Base-by-base conservation (phyloP, 2,888 invertebrate species). In the Eupithecia inturbata region DNA sequence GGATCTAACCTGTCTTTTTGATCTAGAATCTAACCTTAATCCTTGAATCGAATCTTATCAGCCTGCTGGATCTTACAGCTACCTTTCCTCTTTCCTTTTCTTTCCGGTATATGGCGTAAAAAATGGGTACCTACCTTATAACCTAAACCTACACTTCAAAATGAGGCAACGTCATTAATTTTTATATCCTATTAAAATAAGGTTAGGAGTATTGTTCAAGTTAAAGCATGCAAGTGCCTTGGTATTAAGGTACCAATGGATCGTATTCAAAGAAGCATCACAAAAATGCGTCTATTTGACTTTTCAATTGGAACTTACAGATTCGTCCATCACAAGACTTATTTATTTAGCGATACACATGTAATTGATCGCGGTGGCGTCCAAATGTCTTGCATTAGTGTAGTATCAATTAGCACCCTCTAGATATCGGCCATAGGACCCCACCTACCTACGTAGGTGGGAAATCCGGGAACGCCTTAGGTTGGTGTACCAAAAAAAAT, bases 261-360 rank as follows among this genome's bases (percentile, higher is more conserved):
- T n/a, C 28, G 33, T 36, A n/a, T 64, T 36, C 19, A 26, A 60
- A 9, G 67, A 57, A 68, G 64, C 72, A 62, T 28, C 45, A 74
- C 66, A 70, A 76, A 75, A 73, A 74, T 67, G 71, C 67, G 49
- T 31, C 39, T 74, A 72, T 78, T 75, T 78, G 74, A 45, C n/a
- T 71, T 73, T 67, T 53, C 74, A 74, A 76, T 73, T 74, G 41
- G 72, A 72, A 33, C 49, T 66, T 72, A 33, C 72, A 73, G 62
- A 74, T 78, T 77, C 76, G 70, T 68, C 63, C 70, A 70, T 68
- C 70, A 45, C 73, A 73, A 60, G 67, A 70, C 63, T 31, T 84
- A 86, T 92, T 91, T 93, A 85, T 91, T 93, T 92, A 92, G 92
- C 92, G 90, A 89, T 88, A 89, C 84, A 88, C 85, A 86, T 90